These are phyloP conservation scores for Amblyraja radiata DNA, from an alignment of 2,797 vertebrate species.

Conservation along the genomic window DNA sequence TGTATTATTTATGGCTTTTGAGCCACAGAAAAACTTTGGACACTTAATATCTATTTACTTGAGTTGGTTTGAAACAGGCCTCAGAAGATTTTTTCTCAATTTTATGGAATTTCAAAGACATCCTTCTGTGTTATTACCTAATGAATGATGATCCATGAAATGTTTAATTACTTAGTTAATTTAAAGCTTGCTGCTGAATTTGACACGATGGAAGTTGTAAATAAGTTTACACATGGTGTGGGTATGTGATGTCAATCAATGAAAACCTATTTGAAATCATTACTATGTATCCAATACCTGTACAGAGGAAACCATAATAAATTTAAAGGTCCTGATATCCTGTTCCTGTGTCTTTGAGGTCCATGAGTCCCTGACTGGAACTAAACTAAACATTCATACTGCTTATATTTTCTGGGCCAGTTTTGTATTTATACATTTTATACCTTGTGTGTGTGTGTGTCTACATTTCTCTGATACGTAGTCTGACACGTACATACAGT, in stretches of 20 bases:
- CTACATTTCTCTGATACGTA: too few relatives aligned
- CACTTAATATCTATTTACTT: background rate
- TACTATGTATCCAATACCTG: background rate
- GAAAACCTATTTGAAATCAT: background rate
- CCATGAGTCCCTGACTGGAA: too few relatives aligned
- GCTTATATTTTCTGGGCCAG: too few relatives aligned
- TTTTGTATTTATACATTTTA: too few relatives aligned
- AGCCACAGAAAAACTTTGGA: background rate
- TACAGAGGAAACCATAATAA: background rate
- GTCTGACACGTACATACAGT: too few relatives aligned
- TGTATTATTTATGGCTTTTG: background rate
- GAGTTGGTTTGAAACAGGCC: background rate
- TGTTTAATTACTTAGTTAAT: background rate
- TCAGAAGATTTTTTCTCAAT: background rate
- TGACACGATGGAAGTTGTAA: background rate
- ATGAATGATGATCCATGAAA: background rate
- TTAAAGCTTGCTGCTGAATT: background rate
- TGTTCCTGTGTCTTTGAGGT: too few relatives aligned
- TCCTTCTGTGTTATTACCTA: background rate
- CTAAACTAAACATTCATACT: too few relatives aligned
- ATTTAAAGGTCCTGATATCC: background rate
- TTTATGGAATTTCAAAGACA: conserved; percentile 6
- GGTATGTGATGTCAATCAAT: background rate
- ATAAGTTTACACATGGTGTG: background rate
- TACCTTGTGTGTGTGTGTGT: too few relatives aligned